Evolutionary conservation across 2,113 vertebrate species (phyloP), one percentile per base, ranked within the genome.

Genomic region (Aspiorhynchus laticeps): DNA sequence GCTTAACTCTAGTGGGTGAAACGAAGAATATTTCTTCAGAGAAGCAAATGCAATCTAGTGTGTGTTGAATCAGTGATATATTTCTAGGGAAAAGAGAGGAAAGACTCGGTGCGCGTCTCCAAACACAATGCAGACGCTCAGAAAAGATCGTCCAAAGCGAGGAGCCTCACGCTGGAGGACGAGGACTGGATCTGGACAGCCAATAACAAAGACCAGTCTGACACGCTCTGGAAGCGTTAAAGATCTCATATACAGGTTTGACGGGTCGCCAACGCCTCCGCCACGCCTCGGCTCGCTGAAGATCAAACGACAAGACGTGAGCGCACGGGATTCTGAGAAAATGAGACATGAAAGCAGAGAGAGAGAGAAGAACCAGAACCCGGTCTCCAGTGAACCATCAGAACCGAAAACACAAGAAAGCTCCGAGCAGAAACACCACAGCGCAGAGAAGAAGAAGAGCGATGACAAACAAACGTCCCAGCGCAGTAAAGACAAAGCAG

Each of bases 171-270:
- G 48, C 8, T 83, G 79, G 90, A 90, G 8, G 90, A 92, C 26
- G 76, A 83, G 46, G 69, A 88, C 12, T 84, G 86, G 53, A 67
- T 59, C 80, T 69, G 61, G 88, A 89, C 38, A 67, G 33, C 38
- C 89, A 75, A 24, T 84, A 65, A 82, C 17, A 89, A 89, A 56
- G 80, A 11, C 89, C 5, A 90, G 77, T 79, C 89, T 95, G 65
- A 88, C 56, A 1, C 88, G 91, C 63, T 85, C 91, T 0, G 65
- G 90, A 67, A 94, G 93, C 21, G 86, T 95, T 43, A 95, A 95
- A 90, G 83, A 93, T 76, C 92, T 95, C 84, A 94, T 95, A 83
- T 80, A 38, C 84, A 93, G 85, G 89, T 95, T 95, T 17, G 56
- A 78, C 11, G 43, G 15, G 21, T 28, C n/a, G 3, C 43, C 9